phyloP scores from a whole-genome alignment of 2,797 vertebrate genomes.

The Melanotaenia maccullochi region DNA sequence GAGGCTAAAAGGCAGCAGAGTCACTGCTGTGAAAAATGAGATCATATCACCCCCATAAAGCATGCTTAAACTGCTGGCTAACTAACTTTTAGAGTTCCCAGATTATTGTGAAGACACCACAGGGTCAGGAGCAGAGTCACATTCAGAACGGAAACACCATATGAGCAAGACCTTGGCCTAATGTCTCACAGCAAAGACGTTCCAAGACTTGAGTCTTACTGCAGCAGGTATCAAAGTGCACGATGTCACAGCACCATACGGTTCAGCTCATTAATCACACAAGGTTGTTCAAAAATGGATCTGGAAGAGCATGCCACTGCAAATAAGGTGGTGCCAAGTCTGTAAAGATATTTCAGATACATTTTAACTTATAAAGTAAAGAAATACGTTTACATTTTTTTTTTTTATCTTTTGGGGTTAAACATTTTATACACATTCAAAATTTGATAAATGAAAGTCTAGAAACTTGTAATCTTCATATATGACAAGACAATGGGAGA shows the following conservation, averaged over 20 bases:
- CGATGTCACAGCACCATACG: constrained; percentile 39
- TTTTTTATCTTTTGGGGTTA: constrained; percentile 5
- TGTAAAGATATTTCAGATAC: constrained; percentile 44
- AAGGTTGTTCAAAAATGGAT: constrained; percentile 59
- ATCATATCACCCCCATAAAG: constrained; percentile 47
- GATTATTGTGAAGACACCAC: constrained; percentile 42
- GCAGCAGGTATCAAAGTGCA: constrained; percentile 42
- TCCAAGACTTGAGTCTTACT: constrained; percentile 37
- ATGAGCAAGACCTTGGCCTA: constrained; percentile 51
- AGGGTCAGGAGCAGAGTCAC: constrained; percentile 33
- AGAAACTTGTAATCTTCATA: constrained; percentile 40
- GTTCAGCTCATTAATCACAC: constrained; percentile 71
- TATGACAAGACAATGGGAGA: constrained; percentile 16
- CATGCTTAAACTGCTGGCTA: constrained; percentile 48
- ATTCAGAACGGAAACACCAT: constrained; percentile 29
- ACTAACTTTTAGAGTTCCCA: constrained; percentile 50
- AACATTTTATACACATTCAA: constrained; percentile 35
- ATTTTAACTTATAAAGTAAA: constrained; percentile 41
- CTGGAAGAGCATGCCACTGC: constrained; percentile 26
- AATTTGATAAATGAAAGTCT: constrained; percentile 20
- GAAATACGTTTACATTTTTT: constrained; percentile 17
- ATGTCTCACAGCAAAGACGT: constrained; percentile 45
- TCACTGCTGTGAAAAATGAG: constrained; percentile 51
- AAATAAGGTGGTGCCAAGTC: constrained; percentile 9
- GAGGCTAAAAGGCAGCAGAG: constrained; percentile 40